Percentiles rank a stretch among this genome's conserved stretches.
Conservation (phyloP, 2,888 invertebrate genomes). For the Catonia carolina region DNA sequence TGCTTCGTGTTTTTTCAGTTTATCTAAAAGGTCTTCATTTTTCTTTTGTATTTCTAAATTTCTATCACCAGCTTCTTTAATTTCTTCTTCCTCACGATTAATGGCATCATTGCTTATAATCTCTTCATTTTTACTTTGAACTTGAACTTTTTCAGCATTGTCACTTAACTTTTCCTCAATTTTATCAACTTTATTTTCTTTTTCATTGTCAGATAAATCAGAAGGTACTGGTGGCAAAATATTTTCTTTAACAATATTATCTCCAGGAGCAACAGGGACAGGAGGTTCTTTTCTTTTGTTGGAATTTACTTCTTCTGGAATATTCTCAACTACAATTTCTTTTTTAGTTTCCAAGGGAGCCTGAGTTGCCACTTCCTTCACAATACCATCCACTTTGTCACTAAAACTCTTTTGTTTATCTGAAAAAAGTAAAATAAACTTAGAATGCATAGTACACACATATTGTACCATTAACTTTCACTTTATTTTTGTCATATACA, state of each 20-base stretch:
- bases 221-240: constrained; percentile 41
- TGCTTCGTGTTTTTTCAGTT: constrained; percentile 60
- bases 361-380: constrained; percentile 24
- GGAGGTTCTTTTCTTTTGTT: constrained; percentile 41
- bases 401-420: neutral
- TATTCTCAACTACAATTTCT: constrained; percentile 6
- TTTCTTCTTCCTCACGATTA: constrained; percentile 43
- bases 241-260: constrained; percentile 28
- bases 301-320: constrained; percentile 7
- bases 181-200: constrained; percentile 40
- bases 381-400: no score
- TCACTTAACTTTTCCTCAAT: constrained; percentile 39
- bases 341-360: constrained; percentile 10
- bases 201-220: constrained; percentile 55
- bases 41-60: constrained; percentile 23
- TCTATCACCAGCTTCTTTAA: constrained; percentile 16
- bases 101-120: constrained; percentile 46
- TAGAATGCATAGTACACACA: no score
- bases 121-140: constrained; percentile 39
- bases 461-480: no score
- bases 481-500: no score
- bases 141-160: neutral
- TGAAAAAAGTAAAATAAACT: neutral
- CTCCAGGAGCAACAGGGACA: constrained; percentile 40
- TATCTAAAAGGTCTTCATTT: constrained; percentile 41